Conservation (phyloP, 35 echinoderm and acorn worm genomes). For the Ophioderma brevispina region DNA sequence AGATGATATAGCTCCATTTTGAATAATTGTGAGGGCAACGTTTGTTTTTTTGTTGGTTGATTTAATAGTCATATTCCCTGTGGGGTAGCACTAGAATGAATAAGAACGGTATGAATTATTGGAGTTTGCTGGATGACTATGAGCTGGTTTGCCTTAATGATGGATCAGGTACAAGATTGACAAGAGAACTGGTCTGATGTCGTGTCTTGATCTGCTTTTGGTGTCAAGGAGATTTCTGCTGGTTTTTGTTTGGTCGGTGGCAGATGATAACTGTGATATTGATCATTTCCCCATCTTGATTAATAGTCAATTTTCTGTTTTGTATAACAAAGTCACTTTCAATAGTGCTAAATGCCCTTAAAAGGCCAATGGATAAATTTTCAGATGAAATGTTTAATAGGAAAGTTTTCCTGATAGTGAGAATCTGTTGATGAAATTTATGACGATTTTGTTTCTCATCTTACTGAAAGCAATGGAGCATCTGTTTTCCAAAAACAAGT, state of each 20-base stretch:
- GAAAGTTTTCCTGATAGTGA: not conserved
- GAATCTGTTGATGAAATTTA: not conserved
- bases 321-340: not conserved
- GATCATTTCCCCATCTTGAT: not conserved
- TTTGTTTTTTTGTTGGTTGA: no score
- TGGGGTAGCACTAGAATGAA: no score
- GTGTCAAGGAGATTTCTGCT: not conserved
- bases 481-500: not conserved
- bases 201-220: slow-evolving; percentile 14
- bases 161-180: no score
- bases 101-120: no score
- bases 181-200: not conserved
- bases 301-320: not conserved
- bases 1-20: no score
- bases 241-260: not conserved
- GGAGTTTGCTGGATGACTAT: no score
- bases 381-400: not conserved
- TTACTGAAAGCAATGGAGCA: not conserved
- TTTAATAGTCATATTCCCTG: no score
- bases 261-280: not conserved
- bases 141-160: no score
- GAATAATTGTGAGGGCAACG: no score
- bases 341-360: not conserved
- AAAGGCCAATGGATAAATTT: not conserved
- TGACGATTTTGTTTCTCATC: not conserved